Evolutionary conservation across 1,140 invertebrate genomes (phyloP), one percentile per base, ranked within the genome.

Genomic region (Drosophila busckii): DNA sequence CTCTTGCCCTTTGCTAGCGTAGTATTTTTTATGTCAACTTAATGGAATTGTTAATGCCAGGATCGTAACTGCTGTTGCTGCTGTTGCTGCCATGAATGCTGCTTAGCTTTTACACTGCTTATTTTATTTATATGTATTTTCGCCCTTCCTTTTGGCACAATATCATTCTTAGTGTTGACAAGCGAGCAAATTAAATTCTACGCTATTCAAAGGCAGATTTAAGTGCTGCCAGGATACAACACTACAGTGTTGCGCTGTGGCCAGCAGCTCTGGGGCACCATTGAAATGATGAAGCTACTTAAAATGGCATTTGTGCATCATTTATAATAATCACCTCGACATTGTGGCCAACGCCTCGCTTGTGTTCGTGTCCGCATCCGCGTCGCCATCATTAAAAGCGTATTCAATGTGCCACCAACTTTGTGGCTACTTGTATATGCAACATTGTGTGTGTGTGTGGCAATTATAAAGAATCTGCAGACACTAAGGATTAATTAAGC

Each of bases 31-130:
- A 52, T 63, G 29, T 60, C 58, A 31, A 68, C 68, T 41, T 80
- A 73, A 73, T 80, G 63, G 68, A 80, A 78, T 78, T 78, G 67
- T 80, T 71, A 80, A 80, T 78, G 73, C 55, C 70, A 80, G 54
- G 41, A 34, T 20, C 26, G 9, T 38, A 38, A 23, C 46, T 50
- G 25, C n/a, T 66, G 32, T 9, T 26, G 35, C 28, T 20, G 10
- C 15, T 31, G 9, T 22, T 31, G 41, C 44, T 50, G 38, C 52
- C 32, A 41, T 42, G 16, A 28, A 55, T 26, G 12, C 45, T 25
- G 46, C 35, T 32, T 6, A 42, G n/a, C 19, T 19, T 9, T 31
- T 23, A 4, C 8, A 23, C 8, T 23, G 15, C n/a, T 19, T 20
- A 9, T 10, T 13, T 19, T 35, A 10, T 16, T 8, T 17, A 32